Percentiles rank a stretch among this genome's conserved stretches.
phyloP scores from a whole-genome alignment of 2,888 invertebrate genomes.

The Rhamphomyia laevipes region DNA sequence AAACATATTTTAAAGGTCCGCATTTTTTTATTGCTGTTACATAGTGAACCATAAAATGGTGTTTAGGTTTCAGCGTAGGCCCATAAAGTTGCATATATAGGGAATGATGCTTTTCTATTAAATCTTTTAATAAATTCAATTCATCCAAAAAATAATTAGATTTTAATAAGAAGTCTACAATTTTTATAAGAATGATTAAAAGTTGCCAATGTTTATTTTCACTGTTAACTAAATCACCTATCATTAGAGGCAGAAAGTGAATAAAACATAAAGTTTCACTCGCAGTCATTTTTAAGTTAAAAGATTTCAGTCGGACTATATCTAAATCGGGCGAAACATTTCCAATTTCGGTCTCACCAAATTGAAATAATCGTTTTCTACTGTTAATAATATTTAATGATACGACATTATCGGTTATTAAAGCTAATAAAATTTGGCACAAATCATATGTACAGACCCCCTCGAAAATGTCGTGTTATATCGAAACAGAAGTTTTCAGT shows the following conservation, averaged over 20 bases:
- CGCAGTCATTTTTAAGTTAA: constrained; percentile 16
- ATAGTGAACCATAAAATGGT: constrained; percentile 12
- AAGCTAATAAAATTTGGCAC: constrained; percentile 13
- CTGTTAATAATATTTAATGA: constrained; percentile 13
- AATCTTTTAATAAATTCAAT: constrained; percentile 2
- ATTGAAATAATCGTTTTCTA: constrained; percentile 13
- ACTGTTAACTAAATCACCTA: constrained; percentile 15
- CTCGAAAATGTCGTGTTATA: constrained; percentile 15
- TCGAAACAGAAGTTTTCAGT: constrained; percentile 15
- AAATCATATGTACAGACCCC: constrained; percentile 16
- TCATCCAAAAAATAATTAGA: constrained; percentile 8
- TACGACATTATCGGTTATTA: constrained; percentile 11
- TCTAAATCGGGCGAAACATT: constrained; percentile 8
- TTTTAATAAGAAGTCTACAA: constrained; percentile 10
- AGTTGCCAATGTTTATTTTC: constrained; percentile 12
- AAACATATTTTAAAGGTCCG: constrained; percentile 10
- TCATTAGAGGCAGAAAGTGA: constrained; percentile 13
- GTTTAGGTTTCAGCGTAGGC: constrained; percentile 11
- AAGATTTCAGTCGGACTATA: constrained; percentile 9
- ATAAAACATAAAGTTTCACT: constrained; percentile 14
- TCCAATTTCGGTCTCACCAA: constrained; percentile 10
- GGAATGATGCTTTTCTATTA: constrained; percentile 9
- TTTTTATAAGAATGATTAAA: constrained; percentile 7
- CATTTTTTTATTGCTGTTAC: constrained; percentile 10
- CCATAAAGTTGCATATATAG: constrained; percentile 11